Base-by-base conservation (phyloP, 23 tunicate genomes). In the Pegea sp. region DNA sequence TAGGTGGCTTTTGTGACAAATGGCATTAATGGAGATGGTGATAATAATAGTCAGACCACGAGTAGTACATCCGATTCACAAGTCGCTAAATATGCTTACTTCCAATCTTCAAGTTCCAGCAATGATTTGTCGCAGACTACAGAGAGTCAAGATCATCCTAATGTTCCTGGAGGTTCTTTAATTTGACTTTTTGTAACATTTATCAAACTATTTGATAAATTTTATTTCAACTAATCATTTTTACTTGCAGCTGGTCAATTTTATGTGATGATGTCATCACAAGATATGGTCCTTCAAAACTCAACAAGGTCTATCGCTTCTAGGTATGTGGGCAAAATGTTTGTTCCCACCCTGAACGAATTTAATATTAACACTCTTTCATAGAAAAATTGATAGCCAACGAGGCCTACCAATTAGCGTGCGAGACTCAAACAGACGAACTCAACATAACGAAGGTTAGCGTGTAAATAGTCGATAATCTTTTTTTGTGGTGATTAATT, bases 381-480 rank as follows among this genome's bases (percentile, higher is more conserved):
- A n/a, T n/a, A n/a, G n/a, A n/a, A n/a, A n/a, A n/a, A n/a, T n/a
- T n/a, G n/a, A n/a, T n/a, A n/a, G n/a, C n/a, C n/a, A n/a, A n/a
- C n/a, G n/a, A n/a, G n/a, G n/a, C n/a, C n/a, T n/a, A n/a, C n/a
- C n/a, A n/a, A n/a, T n/a, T n/a, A n/a, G n/a, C n/a, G n/a, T n/a
- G n/a, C n/a, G 93, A 23, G 98, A 90, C 51, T 57, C 69, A 3
- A 72, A 65, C n/a, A 62, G 99, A 44, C 55, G 99, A 59, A 74
- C 64, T 5, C 99, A 91, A 44, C 99, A 91, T 43, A 91, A 91
- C 44, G 99, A 91, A 68, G 95, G 95, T 84, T 13, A 51, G 7
- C n/a, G n/a, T n/a, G n/a, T n/a, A n/a, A n/a, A n/a, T n/a, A n/a
- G n/a, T n/a, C n/a, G n/a, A n/a, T n/a, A n/a, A n/a, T n/a, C n/a